phyloP scores from a whole-genome alignment of 2,113 vertebrate genomes.

The Puma concolor region DNA sequence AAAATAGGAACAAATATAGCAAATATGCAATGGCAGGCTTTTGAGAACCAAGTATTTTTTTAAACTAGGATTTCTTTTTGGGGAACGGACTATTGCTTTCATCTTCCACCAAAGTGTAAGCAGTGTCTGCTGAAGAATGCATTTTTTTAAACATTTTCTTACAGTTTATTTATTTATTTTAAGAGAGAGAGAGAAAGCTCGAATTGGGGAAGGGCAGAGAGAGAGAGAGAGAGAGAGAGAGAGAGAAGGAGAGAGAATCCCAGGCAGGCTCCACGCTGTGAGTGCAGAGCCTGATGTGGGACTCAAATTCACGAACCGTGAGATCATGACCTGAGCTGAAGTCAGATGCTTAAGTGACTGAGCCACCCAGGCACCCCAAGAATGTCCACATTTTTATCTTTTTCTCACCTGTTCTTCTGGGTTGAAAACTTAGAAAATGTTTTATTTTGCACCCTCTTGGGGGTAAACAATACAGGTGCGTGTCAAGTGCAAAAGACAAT shows the following conservation, averaged over 20 bases:
- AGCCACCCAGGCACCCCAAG: background rate
- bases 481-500: background rate
- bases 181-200: too few species aligned
- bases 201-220: too few species aligned
- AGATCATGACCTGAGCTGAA: too few species aligned
- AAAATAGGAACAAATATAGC: constrained; percentile 44
- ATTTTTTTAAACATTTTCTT: too few species aligned
- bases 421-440: constrained; percentile 23
- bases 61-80: background rate
- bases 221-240: too few species aligned
- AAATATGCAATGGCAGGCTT: background rate
- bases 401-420: background rate
- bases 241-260: too few species aligned
- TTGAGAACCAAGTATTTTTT: background rate
- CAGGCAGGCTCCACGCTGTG: too few species aligned
- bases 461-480: background rate
- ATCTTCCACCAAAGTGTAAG: background rate
- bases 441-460: background rate
- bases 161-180: too few species aligned
- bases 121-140: background rate
- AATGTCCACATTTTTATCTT: background rate
- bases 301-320: too few species aligned
- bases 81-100: background rate
- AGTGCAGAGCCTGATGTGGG: too few species aligned
- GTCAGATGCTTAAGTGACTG: too few species aligned